Conservation (phyloP, 1,140 invertebrate genomes). For the Centruroides sculpturatus region DNA sequence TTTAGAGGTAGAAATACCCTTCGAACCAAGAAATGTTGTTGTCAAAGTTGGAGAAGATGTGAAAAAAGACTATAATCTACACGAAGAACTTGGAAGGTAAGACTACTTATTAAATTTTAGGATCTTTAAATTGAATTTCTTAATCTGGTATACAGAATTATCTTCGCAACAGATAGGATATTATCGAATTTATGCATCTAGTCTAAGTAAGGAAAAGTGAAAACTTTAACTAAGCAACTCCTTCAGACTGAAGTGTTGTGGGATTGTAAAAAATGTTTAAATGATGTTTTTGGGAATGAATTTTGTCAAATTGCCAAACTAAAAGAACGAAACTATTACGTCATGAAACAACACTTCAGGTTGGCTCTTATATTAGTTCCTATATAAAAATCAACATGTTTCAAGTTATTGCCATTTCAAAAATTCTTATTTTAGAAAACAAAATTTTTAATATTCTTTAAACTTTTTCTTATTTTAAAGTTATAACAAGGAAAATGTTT, state of each 20-base stretch:
- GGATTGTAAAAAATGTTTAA: too few relatives aligned
- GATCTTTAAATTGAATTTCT: too few relatives aligned
- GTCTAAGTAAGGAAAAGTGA: too few relatives aligned
- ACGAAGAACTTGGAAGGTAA: slow-evolving; percentile 18
- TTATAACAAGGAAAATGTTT: too few relatives aligned
- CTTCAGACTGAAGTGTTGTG: not conserved
- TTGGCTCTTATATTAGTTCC: not conserved
- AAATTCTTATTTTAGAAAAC: too few relatives aligned
- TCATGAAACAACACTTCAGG: not conserved
- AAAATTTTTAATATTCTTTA: too few relatives aligned
- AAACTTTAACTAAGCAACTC: too few relatives aligned
- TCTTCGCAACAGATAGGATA: too few relatives aligned
- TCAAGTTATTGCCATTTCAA: not conserved
- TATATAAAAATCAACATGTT: not conserved
- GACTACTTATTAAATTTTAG: not conserved
- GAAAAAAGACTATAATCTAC: slow-evolving; percentile 11
- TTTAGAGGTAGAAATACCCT: slow-evolving; percentile 12
- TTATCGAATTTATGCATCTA: too few relatives aligned
- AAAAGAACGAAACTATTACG: not conserved
- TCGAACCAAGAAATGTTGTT: slow-evolving; percentile 10
- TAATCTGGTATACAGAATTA: too few relatives aligned
- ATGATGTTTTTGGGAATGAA: not conserved
- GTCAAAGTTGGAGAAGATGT: slow-evolving; percentile 17
- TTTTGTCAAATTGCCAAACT: not conserved
- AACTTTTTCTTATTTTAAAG: too few relatives aligned